Percentiles rank a stretch among this genome's conserved stretches.
Evolutionary conservation across 2,797 vertebrate genomes (phyloP).

Genomic region (Anisognathus igniventris): DNA sequence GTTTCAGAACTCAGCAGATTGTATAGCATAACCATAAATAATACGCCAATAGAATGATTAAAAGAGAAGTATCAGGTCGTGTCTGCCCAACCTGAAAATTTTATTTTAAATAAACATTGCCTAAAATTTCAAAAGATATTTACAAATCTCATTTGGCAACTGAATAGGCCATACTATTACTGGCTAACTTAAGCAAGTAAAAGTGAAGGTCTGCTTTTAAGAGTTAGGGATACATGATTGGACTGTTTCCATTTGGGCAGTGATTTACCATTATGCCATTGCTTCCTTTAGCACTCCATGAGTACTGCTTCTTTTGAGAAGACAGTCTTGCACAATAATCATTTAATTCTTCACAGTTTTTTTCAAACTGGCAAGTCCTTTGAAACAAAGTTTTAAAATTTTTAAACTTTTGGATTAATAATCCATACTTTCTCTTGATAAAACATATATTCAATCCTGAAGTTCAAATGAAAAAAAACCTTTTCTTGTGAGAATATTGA

Average conservation of each 20-base stretch:
- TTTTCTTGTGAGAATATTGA: neutral
- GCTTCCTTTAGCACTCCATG: neutral
- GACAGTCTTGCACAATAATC: neutral
- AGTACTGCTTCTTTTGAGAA: neutral
- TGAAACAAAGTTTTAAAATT: neutral
- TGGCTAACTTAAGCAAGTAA: neutral
- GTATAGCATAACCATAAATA: neutral
- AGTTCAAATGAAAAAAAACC: neutral
- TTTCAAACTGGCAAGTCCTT: neutral
- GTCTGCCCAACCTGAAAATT: neutral
- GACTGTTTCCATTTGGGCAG: neutral
- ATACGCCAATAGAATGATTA: neutral
- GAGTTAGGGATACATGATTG: neutral
- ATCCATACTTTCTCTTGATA: neutral
- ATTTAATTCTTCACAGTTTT: neutral
- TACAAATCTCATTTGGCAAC: neutral
- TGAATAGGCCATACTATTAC: neutral
- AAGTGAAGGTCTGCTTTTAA: neutral
- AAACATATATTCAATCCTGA: neutral
- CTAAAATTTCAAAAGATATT: neutral
- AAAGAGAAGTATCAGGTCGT: neutral
- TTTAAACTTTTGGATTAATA: neutral
- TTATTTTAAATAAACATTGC: neutral
- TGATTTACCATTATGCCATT: neutral
- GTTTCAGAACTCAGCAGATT: neutral